Percentiles rank a stretch among this genome's conserved stretches.
Conservation (phyloP, 2,113 vertebrate species). For the Pitta sordida region DNA sequence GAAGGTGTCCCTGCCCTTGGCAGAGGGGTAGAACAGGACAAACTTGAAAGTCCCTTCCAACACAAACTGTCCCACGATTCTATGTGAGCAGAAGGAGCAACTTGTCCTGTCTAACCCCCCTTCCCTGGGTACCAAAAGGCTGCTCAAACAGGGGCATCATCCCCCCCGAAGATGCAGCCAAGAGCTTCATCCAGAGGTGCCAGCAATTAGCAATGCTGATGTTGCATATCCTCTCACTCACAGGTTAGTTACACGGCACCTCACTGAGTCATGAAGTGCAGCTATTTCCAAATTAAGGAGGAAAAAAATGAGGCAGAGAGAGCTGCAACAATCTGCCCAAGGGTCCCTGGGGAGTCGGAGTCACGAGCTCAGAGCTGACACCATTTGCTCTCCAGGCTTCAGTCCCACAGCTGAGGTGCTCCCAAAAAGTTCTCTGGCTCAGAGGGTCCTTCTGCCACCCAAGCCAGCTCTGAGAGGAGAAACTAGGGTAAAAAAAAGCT, state of each 20-base stretch:
- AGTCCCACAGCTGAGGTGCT: not conserved
- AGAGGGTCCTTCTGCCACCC: not conserved
- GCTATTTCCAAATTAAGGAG: not conserved
- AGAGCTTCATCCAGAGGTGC: not conserved
- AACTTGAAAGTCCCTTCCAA: not conserved
- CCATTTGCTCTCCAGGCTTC: not conserved
- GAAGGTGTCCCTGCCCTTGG: not conserved
- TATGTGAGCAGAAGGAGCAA: not conserved
- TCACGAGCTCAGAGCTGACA: fast-evolving
- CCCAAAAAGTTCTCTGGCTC: not conserved
- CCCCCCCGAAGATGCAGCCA: fast-evolving
- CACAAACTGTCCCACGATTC: not conserved
- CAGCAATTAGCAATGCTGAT: not conserved
- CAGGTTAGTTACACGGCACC: not conserved
- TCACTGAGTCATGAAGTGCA: not conserved
- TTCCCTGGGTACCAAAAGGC: not conserved
- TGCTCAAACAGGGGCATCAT: not conserved
- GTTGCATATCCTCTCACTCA: not conserved
- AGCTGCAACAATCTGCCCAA: not conserved
- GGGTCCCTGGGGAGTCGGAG: fast-evolving
- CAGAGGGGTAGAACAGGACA: too few species aligned
- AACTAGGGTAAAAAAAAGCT: not conserved
- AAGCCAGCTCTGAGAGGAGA: not conserved
- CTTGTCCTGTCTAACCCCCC: not conserved
- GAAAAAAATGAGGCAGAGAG: not conserved